Base-by-base conservation (phyloP, 2,888 invertebrate genomes). In the Sesamia inferens region DNA sequence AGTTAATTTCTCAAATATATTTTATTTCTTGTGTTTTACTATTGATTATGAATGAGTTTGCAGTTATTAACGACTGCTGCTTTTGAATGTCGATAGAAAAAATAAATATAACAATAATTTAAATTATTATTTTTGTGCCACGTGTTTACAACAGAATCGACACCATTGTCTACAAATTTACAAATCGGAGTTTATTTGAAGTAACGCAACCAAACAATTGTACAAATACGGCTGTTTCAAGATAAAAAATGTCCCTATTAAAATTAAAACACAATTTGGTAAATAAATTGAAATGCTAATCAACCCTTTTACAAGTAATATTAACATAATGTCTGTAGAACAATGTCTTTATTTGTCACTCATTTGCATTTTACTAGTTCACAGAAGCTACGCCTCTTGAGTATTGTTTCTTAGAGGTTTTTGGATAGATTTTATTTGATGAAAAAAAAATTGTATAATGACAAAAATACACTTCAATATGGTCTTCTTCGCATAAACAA, bases 211-310 rank as follows among this genome's bases (percentile, higher is more conserved):
- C 7, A 5, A 76, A 14, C 11, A 16, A 24, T 19, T 0, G 0
- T 16, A 47, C 24, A 22, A 51, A 58, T 16, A 6, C 42, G 14
- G 13, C 42, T 31, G 3, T 14, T 16, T 31, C 4, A 51, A 47
- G 47, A 47, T 2, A 22, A 48, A 65, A 76, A 64, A 57, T 11
- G 8, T 19, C 51, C 24, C 8, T 57, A 67, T 71, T 57, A 68
- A 79, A 67, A 83, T 74, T 39, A 59, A 59, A 65, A 79, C 16
- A 68, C 24, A 65, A 63, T 66, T 44, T 59, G 24, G n/a, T 54
- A 68, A 62, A 74, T 65, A 55, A 71, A 81, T 84, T 79, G 78
- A 76, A 64, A 85, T 85, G 84, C 71, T 74, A 85, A 85, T 76
- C 57, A 71, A 72, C 62, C 69, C 64, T 65, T 82, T 75, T 62